phyloP scores from a whole-genome alignment of 2,888 invertebrate species.

The Helobdella robusta region DNA sequence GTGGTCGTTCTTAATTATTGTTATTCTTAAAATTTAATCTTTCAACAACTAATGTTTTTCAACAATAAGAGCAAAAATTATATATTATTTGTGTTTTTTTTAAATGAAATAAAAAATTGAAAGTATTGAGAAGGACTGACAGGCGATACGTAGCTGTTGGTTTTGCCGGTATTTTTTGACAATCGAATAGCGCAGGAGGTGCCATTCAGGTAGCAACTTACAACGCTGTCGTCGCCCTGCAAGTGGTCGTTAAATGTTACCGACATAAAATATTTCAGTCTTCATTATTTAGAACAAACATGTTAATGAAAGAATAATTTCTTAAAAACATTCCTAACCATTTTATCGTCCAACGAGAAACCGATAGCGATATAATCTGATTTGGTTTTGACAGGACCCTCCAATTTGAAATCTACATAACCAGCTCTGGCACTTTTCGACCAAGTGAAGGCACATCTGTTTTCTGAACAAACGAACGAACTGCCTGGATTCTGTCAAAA shows the following conservation, averaged over 20 bases:
- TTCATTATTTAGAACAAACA: neutral
- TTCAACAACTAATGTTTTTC: no score
- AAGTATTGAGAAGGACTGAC: no score
- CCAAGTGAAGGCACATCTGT: conserved; percentile 8
- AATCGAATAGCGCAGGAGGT: no score
- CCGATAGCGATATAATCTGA: conserved; percentile 13
- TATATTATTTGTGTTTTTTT: no score
- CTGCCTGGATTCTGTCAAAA: no score
- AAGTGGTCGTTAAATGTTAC: neutral
- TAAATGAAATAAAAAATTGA: no score
- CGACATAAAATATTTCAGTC: neutral
- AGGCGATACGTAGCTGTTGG: no score
- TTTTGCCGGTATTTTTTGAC: no score
- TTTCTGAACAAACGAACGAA: conserved; percentile 8
- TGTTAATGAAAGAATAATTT: neutral
- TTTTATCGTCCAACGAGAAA: conserved; percentile 14
- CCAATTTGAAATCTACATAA: conserved; percentile 5
- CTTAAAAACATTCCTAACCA: conserved; percentile 6
- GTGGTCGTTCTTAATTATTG: no score
- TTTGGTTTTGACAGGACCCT: neutral
- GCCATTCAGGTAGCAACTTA: no score
- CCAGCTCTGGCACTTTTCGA: neutral
- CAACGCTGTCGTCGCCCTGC: conserved; percentile 11
- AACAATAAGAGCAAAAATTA: no score
- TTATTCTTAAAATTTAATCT: no score